Base-by-base conservation (phyloP, 2,888 invertebrate species). In the Phymatocera aterrima region DNA sequence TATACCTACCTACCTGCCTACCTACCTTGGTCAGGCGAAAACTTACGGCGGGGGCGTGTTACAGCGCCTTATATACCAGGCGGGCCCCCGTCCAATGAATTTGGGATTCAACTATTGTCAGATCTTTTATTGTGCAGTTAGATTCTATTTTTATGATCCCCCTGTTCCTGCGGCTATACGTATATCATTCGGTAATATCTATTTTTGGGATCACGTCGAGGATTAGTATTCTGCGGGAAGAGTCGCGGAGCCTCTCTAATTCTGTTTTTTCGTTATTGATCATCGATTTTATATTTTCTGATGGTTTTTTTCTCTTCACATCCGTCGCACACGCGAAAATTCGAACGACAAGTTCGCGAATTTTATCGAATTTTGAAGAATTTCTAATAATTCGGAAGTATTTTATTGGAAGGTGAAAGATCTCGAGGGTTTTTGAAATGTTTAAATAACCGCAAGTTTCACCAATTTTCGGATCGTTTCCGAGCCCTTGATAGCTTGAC, bases 91-190 rank as follows among this genome's bases (percentile, higher is more conserved):
- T 54, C 34, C 60, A 21, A n/a, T n/a, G n/a, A n/a, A n/a, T 57
- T 75, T 75, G 15, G 75, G 57, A 60, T 60, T 75, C 75, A 37
- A 31, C 68, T 31, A 78, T 78, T 70, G 78, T 78, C 70, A 70
- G 70, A 24, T 54, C 51, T 37, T 78, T 78, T 78, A 78, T 74
- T 37, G 74, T 21, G 43, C n/a, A 46, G 43, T 78, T 78, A 37
- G 43, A 70, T 57, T 78, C 78, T 72, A 78, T 78, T 78, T 72
- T 78, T 78, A 78, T 40, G 18, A 31, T 51, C 60, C 12, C 21
- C 40, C 54, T 74, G 74, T 61, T 78, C 60, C 28, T 31, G 74
- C 40, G 15, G 74, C 54, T 78, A 28, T 57, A 40, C 40, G 40
- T 40, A 8, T 8, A 40, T 8, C 8, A 8, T 28, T n/a, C n/a